Conservation (phyloP, 2,113 vertebrate genomes). For the Leucoraja erinaceus region DNA sequence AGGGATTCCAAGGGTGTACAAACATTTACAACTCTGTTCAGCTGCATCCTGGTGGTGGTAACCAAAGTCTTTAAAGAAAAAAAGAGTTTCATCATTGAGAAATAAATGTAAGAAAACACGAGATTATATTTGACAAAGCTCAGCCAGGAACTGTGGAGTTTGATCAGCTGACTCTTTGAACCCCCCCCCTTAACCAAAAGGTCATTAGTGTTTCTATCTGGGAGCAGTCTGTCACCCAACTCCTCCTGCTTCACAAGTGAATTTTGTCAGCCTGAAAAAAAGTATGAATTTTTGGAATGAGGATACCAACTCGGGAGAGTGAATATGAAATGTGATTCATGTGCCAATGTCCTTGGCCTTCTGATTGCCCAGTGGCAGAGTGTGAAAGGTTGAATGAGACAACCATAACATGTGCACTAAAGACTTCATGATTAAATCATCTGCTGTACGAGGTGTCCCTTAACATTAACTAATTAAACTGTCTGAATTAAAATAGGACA, state of each 20-base stretch:
- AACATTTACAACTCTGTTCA: neutral
- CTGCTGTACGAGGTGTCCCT: neutral
- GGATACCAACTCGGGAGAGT: neutral
- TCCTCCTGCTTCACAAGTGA: neutral
- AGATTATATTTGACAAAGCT: neutral
- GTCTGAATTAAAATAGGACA: neutral
- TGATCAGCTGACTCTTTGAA: neutral
- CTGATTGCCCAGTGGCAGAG: neutral
- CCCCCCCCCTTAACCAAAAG: neutral
- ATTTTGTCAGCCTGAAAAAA: neutral
- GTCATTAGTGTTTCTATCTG: neutral
- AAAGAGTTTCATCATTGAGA: neutral
- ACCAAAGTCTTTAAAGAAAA: neutral
- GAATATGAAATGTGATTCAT: neutral
- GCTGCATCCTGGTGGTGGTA: neutral
- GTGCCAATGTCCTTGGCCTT: neutral
- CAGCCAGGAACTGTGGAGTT: neutral
- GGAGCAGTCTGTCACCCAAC: neutral
- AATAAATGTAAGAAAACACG: neutral
- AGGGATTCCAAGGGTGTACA: neutral
- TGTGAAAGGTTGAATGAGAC: neutral
- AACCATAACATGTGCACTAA: neutral
- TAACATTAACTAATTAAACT: neutral
- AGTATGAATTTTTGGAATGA: neutral
- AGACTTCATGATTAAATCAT: neutral